phyloP scores from a whole-genome alignment of 2,113 vertebrate genomes.

The Burhinus bistriatus region DNA sequence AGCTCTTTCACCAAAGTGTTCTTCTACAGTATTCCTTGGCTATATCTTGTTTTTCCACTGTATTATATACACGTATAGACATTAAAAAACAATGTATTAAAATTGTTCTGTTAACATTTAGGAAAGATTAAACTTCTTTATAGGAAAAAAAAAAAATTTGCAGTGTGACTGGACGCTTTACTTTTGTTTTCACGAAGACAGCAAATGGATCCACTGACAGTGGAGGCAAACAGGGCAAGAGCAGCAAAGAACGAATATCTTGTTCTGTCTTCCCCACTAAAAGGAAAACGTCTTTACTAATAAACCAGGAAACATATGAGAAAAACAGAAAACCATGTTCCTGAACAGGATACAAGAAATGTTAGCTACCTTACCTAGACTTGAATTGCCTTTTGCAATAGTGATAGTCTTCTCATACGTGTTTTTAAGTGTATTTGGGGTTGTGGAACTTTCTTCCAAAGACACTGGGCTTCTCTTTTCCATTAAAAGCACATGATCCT shows the following conservation, averaged over 20 bases:
- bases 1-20: neutral
- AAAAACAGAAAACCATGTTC: neutral
- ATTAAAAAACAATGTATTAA: neutral
- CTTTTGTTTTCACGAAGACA: neutral
- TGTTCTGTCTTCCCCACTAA: neutral
- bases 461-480: conserved; percentile 59
- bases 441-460: conserved; percentile 30
- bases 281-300: neutral
- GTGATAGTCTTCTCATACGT: conserved; percentile 88
- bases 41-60: neutral
- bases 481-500: conserved; percentile 73
- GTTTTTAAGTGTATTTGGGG: conserved; percentile 62
- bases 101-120: neutral
- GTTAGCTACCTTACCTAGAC: conserved; percentile 82
- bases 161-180: neutral
- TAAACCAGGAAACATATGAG: conserved; percentile 35
- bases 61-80: neutral
- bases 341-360: neutral
- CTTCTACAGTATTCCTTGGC: neutral
- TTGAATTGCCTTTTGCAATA: conserved; percentile 95
- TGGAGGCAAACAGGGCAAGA: neutral
- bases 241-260: neutral
- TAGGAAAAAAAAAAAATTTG: neutral
- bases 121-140: neutral
- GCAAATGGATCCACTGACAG: neutral